A percentile compares a stretch with the other conserved stretches of the same genome.
These are phyloP conservation scores for Microplitis mediator DNA, from an alignment of 1,140 invertebrate species.

Conservation along the genomic window DNA sequence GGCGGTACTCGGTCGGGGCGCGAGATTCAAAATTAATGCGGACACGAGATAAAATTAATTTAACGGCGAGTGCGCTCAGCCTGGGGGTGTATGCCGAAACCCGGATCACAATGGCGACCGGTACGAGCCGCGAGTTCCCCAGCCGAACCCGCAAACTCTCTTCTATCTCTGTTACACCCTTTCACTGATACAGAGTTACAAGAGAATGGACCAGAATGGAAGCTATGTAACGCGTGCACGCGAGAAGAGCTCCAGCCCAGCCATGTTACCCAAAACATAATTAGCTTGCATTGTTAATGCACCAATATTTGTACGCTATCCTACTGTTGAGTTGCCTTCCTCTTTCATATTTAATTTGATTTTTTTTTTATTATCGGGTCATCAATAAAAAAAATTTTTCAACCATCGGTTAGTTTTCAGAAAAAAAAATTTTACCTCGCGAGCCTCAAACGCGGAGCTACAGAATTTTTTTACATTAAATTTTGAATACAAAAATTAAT, in stretches of 20 bases:
- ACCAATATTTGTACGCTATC: slow-evolving; percentile 62
- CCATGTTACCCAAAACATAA: slow-evolving; percentile 58
- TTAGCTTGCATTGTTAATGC: slow-evolving; percentile 63
- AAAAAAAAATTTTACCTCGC: background rate
- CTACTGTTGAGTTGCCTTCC: slow-evolving; percentile 39
- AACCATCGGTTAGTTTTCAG: too few relatives aligned
- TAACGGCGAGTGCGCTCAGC: slow-evolving; percentile 49
- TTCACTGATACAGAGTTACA: slow-evolving; percentile 12
- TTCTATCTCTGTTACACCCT: slow-evolving; percentile 31
- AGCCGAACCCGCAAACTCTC: slow-evolving; percentile 31
- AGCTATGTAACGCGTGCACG: slow-evolving; percentile 15
- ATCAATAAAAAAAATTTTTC: background rate
- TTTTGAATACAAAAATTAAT: too few relatives aligned
- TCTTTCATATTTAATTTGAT: background rate
- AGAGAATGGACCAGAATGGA: background rate
- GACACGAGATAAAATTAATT: slow-evolving; percentile 64
- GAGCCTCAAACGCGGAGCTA: background rate
- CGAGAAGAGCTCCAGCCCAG: slow-evolving; percentile 31
- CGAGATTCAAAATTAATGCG: slow-evolving; percentile 54
- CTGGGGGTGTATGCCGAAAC: slow-evolving; percentile 59
- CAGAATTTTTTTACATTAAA: too few relatives aligned
- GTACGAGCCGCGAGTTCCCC: slow-evolving; percentile 46
- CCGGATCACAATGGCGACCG: slow-evolving; percentile 60
- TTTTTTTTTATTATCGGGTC: background rate
- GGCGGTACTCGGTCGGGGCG: background rate